Conservation (phyloP, 2,113 vertebrate species). For the Etheostoma spectabile region DNA sequence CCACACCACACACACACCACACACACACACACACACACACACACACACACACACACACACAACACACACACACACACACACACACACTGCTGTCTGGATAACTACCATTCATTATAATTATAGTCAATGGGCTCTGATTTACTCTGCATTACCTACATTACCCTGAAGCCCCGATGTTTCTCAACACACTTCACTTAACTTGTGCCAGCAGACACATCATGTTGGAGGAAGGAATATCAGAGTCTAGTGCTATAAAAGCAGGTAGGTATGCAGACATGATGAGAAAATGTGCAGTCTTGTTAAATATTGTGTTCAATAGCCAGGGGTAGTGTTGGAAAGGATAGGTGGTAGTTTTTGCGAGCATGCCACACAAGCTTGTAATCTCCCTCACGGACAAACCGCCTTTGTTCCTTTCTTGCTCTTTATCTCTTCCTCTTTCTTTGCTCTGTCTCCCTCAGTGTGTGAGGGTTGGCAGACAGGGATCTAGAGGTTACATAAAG, state of each 20-base stretch:
- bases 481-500: conserved; percentile 79
- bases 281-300: conserved; percentile 43
- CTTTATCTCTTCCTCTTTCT: conserved; percentile 35
- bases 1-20: conserved; percentile 31
- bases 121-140: conserved; percentile 67
- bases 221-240: conserved; percentile 37
- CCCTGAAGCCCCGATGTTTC: conserved; percentile 60
- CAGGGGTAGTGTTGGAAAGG: not conserved
- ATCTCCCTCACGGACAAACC: conserved; percentile 21
- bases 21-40: conserved; percentile 40
- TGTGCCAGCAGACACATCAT: conserved; percentile 50
- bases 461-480: conserved; percentile 55
- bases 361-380: conserved; percentile 1
- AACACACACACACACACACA: conserved; percentile 35
- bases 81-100: conserved; percentile 51
- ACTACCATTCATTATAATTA: conserved; percentile 70
- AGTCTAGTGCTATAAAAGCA: conserved; percentile 34
- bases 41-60: conserved; percentile 2
- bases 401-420: conserved; percentile 13
- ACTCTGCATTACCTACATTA: conserved; percentile 62
- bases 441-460: conserved; percentile 35
- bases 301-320: conserved; percentile 32
- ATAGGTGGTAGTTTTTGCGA: conserved; percentile 32
- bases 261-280: conserved; percentile 43
- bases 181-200: conserved; percentile 59